Conservation (phyloP, 2,113 vertebrate genomes). For the Oophaga pumilio region DNA sequence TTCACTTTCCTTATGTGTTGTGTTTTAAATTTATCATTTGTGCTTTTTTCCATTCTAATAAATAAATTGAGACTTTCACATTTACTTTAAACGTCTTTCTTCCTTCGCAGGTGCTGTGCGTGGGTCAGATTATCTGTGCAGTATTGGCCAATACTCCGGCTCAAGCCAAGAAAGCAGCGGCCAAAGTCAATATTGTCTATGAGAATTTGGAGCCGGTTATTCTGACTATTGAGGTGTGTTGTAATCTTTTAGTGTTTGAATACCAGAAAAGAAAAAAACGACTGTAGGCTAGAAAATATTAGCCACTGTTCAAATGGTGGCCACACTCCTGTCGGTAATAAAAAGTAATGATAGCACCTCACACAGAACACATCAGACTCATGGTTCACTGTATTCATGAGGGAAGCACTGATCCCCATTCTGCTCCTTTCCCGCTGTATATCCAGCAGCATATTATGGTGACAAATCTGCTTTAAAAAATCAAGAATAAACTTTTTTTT, state of each 20-base stretch:
- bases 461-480: no score
- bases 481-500: no score
- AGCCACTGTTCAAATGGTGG: not conserved
- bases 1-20: not conserved
- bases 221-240: constrained; percentile 70
- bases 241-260: not conserved
- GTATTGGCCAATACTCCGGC: constrained; percentile 70
- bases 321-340: not conserved
- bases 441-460: no score
- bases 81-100: not conserved
- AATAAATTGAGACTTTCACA: not conserved
- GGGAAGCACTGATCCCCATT: no score
- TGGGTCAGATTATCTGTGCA: constrained; percentile 75
- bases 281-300: not conserved
- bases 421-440: no score
- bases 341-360: not conserved
- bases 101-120: constrained; percentile 70
- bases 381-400: no score
- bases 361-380: not conserved
- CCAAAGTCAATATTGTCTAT: constrained; percentile 72
- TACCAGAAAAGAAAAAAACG: not conserved
- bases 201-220: constrained; percentile 71
- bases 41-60: not conserved
- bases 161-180: constrained; percentile 68
- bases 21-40: not conserved